These are phyloP conservation scores for Liparis tanakae DNA, from an alignment of 2,797 vertebrate genomes.

Conservation along the genomic window DNA sequence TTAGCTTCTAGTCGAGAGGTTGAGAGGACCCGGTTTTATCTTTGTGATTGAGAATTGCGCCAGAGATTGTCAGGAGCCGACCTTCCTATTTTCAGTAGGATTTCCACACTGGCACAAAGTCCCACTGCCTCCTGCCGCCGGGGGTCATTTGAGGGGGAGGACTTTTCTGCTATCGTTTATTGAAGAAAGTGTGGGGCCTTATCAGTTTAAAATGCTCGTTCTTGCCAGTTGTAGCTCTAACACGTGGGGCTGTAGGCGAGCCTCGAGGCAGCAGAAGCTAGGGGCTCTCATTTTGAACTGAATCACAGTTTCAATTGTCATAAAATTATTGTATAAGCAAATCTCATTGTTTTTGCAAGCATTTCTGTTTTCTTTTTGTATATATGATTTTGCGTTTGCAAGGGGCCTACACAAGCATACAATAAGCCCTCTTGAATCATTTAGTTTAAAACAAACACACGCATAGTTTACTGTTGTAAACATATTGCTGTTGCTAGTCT, in stretches of 20 bases:
- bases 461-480: conserved; percentile 62
- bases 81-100: conserved; percentile 22
- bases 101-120: conserved; percentile 18
- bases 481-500: conserved; percentile 72
- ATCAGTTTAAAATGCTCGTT: conserved; percentile 54
- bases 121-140: conserved; percentile 14
- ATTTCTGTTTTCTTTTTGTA: conserved; percentile 18
- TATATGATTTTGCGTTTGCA: conserved; percentile 9
- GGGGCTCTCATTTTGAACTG: conserved; percentile 5
- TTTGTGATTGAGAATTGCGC: conserved; percentile 16
- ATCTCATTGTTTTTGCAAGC: neutral
- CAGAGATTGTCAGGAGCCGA: neutral
- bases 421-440: conserved; percentile 35
- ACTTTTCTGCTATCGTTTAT: conserved; percentile 32
- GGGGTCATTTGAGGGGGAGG: conserved; percentile 42
- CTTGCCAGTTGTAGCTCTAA: conserved; percentile 42
- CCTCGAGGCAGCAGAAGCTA: conserved; percentile 20
- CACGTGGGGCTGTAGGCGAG: conserved; percentile 25
- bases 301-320: conserved; percentile 20
- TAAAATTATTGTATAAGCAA: neutral
- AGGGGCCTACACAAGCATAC: conserved; percentile 1
- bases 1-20: neutral
- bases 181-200: conserved; percentile 45
- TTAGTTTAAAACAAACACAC: conserved; percentile 63
- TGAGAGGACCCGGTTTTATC: neutral